Conservation (phyloP, 2,113 vertebrate species). For the Okapia johnstoni region DNA sequence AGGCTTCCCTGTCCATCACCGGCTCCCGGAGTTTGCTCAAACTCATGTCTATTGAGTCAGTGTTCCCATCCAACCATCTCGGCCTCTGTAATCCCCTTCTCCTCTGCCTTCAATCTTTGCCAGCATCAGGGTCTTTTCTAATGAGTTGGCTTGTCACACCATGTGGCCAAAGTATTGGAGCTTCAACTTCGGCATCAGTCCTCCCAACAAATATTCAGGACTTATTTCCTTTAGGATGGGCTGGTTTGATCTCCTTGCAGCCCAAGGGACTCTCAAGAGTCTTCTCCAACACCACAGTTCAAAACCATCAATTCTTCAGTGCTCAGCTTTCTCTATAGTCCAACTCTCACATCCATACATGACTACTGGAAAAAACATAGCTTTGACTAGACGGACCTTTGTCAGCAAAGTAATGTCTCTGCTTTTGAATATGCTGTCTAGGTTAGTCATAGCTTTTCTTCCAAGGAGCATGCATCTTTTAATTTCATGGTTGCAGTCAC, state of each 20-base stretch:
- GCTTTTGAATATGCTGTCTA: background rate
- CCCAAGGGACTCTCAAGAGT: background rate
- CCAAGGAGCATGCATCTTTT: background rate
- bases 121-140: background rate
- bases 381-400: background rate
- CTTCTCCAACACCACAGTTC: background rate
- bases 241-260: background rate
- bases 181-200: background rate
- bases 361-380: background rate
- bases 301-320: background rate
- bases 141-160: fast-evolving
- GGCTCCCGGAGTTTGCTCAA: background rate
- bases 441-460: background rate
- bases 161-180: background rate
- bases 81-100: fast-evolving
- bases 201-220: background rate
- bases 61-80: background rate
- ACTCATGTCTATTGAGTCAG: background rate
- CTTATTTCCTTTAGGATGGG: background rate
- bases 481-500: background rate
- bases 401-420: background rate
- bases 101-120: background rate
- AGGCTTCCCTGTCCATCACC: background rate
- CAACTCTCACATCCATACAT: background rate
- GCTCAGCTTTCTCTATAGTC: background rate